Conservation (phyloP, 1,140 invertebrate species). For the Orchesella cincta region DNA sequence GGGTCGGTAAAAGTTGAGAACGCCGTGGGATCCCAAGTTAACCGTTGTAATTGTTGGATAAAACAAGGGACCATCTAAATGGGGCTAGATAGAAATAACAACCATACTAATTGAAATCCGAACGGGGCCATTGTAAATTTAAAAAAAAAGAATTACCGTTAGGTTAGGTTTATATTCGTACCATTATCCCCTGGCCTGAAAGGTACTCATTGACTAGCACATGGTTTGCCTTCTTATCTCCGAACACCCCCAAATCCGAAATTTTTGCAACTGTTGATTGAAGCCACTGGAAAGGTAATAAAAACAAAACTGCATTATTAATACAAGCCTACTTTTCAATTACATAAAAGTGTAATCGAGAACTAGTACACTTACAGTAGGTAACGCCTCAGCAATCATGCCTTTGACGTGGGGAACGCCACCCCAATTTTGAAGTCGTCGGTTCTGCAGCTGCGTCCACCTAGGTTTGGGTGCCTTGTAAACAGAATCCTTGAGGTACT, state of each 20-base stretch:
- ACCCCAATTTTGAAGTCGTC: slow-evolving; percentile 94
- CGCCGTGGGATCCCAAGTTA: slow-evolving; percentile 82
- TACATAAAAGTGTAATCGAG: not conserved
- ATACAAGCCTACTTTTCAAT: no score
- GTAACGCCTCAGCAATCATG: slow-evolving; percentile 90
- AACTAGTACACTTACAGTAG: slow-evolving; percentile 61
- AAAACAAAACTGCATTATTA: no score
- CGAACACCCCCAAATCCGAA: slow-evolving; percentile 71
- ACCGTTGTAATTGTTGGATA: slow-evolving; percentile 91
- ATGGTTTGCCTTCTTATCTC: slow-evolving; percentile 79
- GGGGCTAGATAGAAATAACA: slow-evolving; percentile 65
- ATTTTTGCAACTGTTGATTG: slow-evolving; percentile 74
- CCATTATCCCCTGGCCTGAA: slow-evolving; percentile 88
- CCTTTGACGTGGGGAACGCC: slow-evolving; percentile 89
- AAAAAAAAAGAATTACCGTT: no score
- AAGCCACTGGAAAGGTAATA: slow-evolving; percentile 72
- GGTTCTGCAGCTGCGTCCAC: slow-evolving; percentile 89
- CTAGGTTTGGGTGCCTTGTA: slow-evolving; percentile 86
- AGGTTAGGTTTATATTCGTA: no score
- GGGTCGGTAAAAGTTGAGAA: slow-evolving; percentile 79
- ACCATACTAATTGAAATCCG: not conserved
- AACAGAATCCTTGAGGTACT: slow-evolving; percentile 66
- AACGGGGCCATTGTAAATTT: no score
- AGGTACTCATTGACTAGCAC: slow-evolving; percentile 95
- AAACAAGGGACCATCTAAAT: slow-evolving; percentile 92